Conservation (phyloP, 2,888 invertebrate genomes). For the Mamestra brassicae region DNA sequence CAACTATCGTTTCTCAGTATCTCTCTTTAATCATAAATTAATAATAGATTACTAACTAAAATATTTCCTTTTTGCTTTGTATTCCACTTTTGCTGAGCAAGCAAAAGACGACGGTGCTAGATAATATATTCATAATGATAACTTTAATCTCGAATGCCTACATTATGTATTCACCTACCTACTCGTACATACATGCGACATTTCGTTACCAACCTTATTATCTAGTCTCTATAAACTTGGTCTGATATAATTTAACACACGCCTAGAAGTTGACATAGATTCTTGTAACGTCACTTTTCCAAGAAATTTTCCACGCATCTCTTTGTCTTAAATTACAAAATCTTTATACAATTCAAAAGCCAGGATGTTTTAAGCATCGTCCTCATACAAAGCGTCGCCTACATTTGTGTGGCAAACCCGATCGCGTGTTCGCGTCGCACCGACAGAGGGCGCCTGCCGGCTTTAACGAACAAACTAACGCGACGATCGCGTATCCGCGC, state of each 20-base stretch:
- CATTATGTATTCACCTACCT: conserved; percentile 7
- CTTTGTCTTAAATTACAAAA: conserved; percentile 5
- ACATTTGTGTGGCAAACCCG: too few relatives aligned
- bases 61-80: background rate
- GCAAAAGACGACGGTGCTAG: conserved; percentile 14
- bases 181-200: conserved; percentile 4
- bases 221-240: conserved; percentile 16
- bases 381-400: too few relatives aligned
- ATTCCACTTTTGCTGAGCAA: conserved; percentile 14
- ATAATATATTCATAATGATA: background rate
- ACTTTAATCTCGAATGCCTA: conserved; percentile 5
- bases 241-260: conserved; percentile 29
- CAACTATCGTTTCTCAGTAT: background rate
- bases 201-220: conserved; percentile 13
- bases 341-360: background rate
- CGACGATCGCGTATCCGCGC: too few relatives aligned
- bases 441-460: too few relatives aligned
- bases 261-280: background rate
- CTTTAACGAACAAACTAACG: too few relatives aligned
- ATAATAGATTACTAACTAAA: background rate
- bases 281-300: background rate
- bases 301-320: background rate
- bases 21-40: background rate
- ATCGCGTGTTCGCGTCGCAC: too few relatives aligned
- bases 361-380: background rate